These are phyloP conservation scores for Orthonychiurus folsomi DNA, from an alignment of 2,888 invertebrate genomes.

Conservation along the genomic window DNA sequence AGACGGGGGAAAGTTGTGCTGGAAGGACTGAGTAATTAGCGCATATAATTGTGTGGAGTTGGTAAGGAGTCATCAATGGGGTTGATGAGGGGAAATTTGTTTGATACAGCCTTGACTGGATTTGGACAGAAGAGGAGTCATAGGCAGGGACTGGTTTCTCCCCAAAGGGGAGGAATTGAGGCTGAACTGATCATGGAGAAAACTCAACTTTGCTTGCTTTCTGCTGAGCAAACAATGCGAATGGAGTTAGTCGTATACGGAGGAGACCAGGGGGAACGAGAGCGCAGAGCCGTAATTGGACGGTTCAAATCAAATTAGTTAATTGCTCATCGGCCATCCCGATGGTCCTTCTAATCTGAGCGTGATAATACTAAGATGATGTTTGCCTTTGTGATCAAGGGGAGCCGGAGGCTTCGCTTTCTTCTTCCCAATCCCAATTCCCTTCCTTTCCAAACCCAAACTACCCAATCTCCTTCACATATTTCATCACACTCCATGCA, in stretches of 20 bases:
- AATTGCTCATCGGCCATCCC: constrained; percentile 41
- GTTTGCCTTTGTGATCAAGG: constrained; percentile 40
- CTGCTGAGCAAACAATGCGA: not conserved
- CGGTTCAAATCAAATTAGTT: constrained; percentile 42
- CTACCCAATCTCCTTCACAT: too few relatives aligned
- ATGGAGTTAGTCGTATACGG: not conserved
- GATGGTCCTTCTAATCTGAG: constrained; percentile 41
- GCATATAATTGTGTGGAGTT: not conserved
- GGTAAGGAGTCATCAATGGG: not conserved
- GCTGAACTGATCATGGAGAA: too few relatives aligned
- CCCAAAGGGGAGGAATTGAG: too few relatives aligned
- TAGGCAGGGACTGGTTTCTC: too few relatives aligned
- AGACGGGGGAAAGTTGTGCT: too few relatives aligned
- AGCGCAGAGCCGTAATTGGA: constrained; percentile 39
- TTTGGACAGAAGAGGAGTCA: too few relatives aligned
- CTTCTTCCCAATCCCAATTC: not conserved
- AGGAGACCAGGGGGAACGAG: too few relatives aligned
- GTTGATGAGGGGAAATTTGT: not conserved
- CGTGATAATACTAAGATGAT: constrained; percentile 41
- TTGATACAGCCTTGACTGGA: too few relatives aligned
- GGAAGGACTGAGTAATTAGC: too few relatives aligned
- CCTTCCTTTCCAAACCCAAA: too few relatives aligned
- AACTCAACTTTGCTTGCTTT: not conserved
- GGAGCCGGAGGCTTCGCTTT: constrained; percentile 24
- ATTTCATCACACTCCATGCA: too few relatives aligned